Evolutionary conservation across 2,888 invertebrate species (phyloP).

Genomic region (Himalopsyche tibetana): DNA sequence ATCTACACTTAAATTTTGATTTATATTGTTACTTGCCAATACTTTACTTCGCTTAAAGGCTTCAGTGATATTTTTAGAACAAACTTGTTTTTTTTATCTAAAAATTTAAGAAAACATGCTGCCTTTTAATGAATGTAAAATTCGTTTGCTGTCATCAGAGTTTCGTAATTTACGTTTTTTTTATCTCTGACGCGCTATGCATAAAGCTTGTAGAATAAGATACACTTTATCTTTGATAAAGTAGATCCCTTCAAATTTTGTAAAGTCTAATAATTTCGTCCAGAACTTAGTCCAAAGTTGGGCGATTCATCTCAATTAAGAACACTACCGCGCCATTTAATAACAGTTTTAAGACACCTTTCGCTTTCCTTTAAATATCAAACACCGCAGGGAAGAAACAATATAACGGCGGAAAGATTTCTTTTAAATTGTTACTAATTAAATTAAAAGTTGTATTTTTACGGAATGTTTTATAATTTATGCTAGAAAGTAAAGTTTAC

Average conservation of each 20-base stretch:
- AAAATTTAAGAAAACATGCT: not conserved
- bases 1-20: no score
- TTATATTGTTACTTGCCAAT: no score
- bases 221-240: slow-evolving; percentile 20
- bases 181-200: slow-evolving; percentile 20
- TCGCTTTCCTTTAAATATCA: slow-evolving; percentile 44
- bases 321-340: slow-evolving; percentile 61
- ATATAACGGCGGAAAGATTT: slow-evolving; percentile 3
- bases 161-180: not conserved
- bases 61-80: no score
- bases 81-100: not conserved
- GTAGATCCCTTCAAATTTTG: slow-evolving; percentile 47
- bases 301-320: slow-evolving; percentile 65
- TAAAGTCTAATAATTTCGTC: slow-evolving; percentile 61
- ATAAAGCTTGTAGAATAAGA: slow-evolving; percentile 17
- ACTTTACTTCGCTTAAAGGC: no score
- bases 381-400: slow-evolving; percentile 40
- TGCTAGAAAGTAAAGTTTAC: not conserved
- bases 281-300: slow-evolving; percentile 59
- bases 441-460: slow-evolving; percentile 29
- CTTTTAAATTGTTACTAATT: not conserved
- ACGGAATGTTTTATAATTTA: not conserved
- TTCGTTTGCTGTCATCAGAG: not conserved
- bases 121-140: not conserved
- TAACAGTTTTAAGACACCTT: slow-evolving; percentile 61